phyloP scores from a whole-genome alignment of 2,888 invertebrate species.

The Acrobasis suavella region DNA sequence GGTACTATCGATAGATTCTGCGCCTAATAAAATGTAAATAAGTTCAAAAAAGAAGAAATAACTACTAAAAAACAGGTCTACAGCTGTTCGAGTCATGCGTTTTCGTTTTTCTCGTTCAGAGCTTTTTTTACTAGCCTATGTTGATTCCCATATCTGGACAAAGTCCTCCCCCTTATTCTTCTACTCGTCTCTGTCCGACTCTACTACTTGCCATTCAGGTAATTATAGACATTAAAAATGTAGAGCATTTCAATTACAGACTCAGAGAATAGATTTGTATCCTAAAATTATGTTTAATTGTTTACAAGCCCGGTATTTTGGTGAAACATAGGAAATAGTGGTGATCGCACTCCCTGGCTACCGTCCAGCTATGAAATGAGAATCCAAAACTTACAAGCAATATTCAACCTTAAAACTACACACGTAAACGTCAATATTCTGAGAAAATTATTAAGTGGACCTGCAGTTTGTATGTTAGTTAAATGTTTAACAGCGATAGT shows the following conservation, averaged over 20 bases:
- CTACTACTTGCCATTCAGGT: too few relatives aligned
- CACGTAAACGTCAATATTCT: neutral
- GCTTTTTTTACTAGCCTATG: too few relatives aligned
- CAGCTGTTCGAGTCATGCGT: too few relatives aligned
- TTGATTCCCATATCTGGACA: too few relatives aligned
- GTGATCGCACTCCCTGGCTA: conserved; percentile 29
- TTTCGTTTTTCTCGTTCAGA: too few relatives aligned
- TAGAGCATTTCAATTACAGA: neutral
- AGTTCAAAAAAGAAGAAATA: too few relatives aligned
- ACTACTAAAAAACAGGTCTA: too few relatives aligned
- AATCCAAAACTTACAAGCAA: conserved; percentile 3
- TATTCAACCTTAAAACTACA: neutral
- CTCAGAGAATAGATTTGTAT: neutral
- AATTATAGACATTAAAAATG: too few relatives aligned
- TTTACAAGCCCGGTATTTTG: conserved; percentile 10
- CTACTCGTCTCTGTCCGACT: too few relatives aligned
- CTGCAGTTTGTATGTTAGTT: neutral
- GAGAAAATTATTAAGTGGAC: neutral
- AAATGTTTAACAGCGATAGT: conserved; percentile 9
- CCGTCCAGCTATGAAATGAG: conserved; percentile 29
- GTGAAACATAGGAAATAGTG: conserved; percentile 29
- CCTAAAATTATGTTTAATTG: neutral
- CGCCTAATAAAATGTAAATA: too few relatives aligned
- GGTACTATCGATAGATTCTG: too few relatives aligned
- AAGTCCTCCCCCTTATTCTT: too few relatives aligned